Evolutionary conservation across 2,797 vertebrate species (phyloP).

Genomic region (Merluccius polli): DNA sequence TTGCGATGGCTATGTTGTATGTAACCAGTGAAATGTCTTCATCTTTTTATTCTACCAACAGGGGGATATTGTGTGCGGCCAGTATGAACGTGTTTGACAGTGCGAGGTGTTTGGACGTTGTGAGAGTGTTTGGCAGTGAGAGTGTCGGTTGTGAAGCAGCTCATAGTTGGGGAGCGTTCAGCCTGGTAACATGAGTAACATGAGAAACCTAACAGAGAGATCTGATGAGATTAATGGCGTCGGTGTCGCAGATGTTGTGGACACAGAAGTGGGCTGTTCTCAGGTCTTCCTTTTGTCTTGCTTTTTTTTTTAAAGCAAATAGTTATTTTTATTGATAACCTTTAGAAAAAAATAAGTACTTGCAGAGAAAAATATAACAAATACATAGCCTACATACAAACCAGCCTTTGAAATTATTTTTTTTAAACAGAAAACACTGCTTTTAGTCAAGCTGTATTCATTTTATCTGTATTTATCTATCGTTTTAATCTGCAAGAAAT

Average conservation of each 20-base stretch:
- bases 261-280: not conserved
- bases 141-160: not conserved
- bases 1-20: not conserved
- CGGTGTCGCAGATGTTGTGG: not conserved
- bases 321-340: not conserved
- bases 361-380: too few relatives aligned
- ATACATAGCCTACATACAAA: too few relatives aligned
- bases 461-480: not conserved
- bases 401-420: too few relatives aligned
- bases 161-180: not conserved
- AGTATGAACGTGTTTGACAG: not conserved
- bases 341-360: not conserved
- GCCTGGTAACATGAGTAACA: not conserved
- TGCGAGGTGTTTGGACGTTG: not conserved
- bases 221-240: not conserved
- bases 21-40: not conserved
- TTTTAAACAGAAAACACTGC: too few relatives aligned
- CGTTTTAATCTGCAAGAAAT: too few relatives aligned
- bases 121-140: not conserved
- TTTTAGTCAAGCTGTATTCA: not conserved
- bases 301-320: not conserved
- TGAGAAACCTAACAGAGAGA: not conserved
- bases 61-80: not conserved
- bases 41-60: not conserved
- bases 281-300: not conserved